Percentiles rank a stretch among this genome's conserved stretches.
phyloP scores from a whole-genome alignment of 2,797 vertebrate species.

The Cirrhinus mrigala region DNA sequence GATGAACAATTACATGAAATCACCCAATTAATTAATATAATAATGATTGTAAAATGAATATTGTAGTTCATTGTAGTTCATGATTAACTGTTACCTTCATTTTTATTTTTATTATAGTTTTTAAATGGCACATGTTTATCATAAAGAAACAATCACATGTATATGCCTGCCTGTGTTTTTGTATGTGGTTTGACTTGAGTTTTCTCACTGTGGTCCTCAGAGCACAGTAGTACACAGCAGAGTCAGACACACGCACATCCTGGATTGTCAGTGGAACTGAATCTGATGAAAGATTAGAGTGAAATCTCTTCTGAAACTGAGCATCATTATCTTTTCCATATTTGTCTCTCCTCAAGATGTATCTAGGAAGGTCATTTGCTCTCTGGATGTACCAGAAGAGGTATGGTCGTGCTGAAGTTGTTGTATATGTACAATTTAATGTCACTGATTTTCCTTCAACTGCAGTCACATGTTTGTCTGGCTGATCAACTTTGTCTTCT shows the following conservation, averaged over 20 bases:
- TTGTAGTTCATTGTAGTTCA: too few species aligned
- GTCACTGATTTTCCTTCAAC: conserved; percentile 46
- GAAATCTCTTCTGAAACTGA: too few species aligned
- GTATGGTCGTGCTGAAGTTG: accelerated
- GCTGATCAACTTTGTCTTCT: conserved; percentile 2
- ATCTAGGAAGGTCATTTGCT: conserved; percentile 36
- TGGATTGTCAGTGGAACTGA: background rate
- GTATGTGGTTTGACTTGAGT: background rate
- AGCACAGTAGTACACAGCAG: conserved; percentile 7
- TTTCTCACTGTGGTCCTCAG: background rate
- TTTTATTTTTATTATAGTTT: background rate
- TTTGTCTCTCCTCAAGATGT: conserved; percentile 31
- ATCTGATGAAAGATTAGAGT: conserved; percentile 36
- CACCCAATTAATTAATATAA: background rate
- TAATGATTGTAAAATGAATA: background rate
- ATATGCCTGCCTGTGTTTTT: background rate
- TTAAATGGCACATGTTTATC: background rate
- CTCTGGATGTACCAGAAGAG: conserved; percentile 63
- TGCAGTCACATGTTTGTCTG: background rate
- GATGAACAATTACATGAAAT: too few species aligned
- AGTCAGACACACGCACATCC: background rate
- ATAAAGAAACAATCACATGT: too few species aligned
- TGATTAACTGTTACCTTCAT: background rate
- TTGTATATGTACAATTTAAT: conserved; percentile 50
- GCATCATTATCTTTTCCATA: background rate